A percentile compares a stretch with the other conserved stretches of the same genome.
These are phyloP conservation scores for Gasteruption jaculator DNA, from an alignment of 2,888 invertebrate species.

Conservation along the genomic window DNA sequence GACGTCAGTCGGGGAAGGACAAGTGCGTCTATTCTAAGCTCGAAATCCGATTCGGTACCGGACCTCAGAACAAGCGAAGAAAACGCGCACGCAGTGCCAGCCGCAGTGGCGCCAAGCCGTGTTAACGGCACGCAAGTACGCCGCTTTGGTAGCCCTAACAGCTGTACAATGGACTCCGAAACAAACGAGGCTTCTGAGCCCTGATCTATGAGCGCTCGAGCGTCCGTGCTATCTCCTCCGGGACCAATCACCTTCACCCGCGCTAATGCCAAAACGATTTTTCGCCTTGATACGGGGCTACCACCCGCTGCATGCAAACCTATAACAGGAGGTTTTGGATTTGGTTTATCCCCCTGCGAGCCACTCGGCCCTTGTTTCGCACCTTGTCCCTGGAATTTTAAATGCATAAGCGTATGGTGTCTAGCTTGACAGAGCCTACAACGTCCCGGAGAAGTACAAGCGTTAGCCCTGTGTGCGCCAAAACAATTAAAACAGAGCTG, in stretches of 20 bases:
- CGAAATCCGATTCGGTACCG: slow-evolving; percentile 5
- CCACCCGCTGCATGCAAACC: not conserved
- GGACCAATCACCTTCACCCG: slow-evolving; percentile 10
- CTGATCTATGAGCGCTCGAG: slow-evolving; percentile 15
- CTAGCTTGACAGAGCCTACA: not conserved
- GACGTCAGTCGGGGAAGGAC: slow-evolving; percentile 15
- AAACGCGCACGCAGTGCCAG: slow-evolving; percentile 7
- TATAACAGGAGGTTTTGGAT: not conserved
- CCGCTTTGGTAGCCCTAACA: slow-evolving; percentile 3
- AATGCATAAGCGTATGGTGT: not conserved
- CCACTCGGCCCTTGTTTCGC: not conserved
- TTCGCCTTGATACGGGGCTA: not conserved
- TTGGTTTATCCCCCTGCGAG: not conserved
- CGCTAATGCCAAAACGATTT: slow-evolving; percentile 15
- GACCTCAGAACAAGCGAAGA: slow-evolving; percentile 10
- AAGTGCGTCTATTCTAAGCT: slow-evolving; percentile 9
- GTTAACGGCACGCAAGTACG: slow-evolving; percentile 3
- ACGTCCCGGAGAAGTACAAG: not conserved
- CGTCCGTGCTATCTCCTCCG: not conserved
- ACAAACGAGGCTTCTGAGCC: slow-evolving; percentile 17
- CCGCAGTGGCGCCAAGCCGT: slow-evolving; percentile 6
- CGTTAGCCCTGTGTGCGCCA: not conserved
- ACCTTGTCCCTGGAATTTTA: not conserved
- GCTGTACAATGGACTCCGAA: slow-evolving; percentile 11
- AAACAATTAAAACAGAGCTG: slow-evolving; percentile 13